A percentile compares a stretch with the other conserved stretches of the same genome.
phyloP scores from a whole-genome alignment of 2,888 invertebrate species.

The Timandra comae region DNA sequence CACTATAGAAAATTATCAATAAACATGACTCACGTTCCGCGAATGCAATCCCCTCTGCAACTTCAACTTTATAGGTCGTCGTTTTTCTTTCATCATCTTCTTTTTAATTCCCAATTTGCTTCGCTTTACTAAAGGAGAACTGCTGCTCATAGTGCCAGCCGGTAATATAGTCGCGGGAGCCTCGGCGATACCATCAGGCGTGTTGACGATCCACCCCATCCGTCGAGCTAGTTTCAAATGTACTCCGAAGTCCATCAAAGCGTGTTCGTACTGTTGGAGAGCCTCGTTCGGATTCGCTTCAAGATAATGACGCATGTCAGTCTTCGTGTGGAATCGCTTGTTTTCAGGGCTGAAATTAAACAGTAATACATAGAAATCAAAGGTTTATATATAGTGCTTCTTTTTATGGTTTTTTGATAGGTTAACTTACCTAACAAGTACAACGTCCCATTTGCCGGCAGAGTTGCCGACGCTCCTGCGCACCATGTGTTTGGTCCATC shows the following conservation, averaged over 20 bases:
- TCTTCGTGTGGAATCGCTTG: slow-evolving; percentile 59
- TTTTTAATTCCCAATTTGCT: slow-evolving; percentile 37
- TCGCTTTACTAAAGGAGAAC: slow-evolving; percentile 46
- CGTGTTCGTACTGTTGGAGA: slow-evolving; percentile 38
- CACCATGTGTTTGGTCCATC: slow-evolving; percentile 88
- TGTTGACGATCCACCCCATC: slow-evolving; percentile 57
- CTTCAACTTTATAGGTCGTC: slow-evolving; percentile 23
- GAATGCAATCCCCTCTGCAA: slow-evolving; percentile 15
- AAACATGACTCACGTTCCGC: slow-evolving; percentile 9
- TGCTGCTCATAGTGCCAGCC: slow-evolving; percentile 24
- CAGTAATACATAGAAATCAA: background rate
- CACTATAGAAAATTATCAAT: slow-evolving; percentile 8
- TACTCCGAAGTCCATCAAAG: slow-evolving; percentile 60
- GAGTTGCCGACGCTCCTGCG: slow-evolving; percentile 81
- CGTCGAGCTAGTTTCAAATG: slow-evolving; percentile 62
- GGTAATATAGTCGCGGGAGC: slow-evolving; percentile 31
- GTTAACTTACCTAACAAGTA: slow-evolving; percentile 78
- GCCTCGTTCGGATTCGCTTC: slow-evolving; percentile 33
- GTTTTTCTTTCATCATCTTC: slow-evolving; percentile 22
- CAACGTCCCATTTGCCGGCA: slow-evolving; percentile 89
- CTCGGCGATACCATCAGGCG: slow-evolving; percentile 33
- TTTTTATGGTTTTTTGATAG: too few relatives aligned
- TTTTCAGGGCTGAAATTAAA: slow-evolving; percentile 49
- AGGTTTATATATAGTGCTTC: background rate
- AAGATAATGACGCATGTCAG: slow-evolving; percentile 57